Evolutionary conservation across 2,888 invertebrate genomes (phyloP).

Genomic region (Erebia ligea): DNA sequence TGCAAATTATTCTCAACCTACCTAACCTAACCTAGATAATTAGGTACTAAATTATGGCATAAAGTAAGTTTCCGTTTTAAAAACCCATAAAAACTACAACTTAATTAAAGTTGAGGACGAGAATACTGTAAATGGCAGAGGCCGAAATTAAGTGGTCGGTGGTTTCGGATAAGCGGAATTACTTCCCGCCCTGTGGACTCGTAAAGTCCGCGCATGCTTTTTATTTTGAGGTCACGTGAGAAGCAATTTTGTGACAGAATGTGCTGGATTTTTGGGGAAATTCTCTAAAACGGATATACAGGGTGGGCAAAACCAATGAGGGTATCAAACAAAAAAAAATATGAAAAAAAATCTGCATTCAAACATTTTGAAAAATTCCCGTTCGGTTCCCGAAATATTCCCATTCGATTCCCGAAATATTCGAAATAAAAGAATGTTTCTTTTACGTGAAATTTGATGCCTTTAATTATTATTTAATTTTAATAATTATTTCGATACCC

Average conservation of each 20-base stretch:
- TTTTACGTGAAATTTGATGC: no score
- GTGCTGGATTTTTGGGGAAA: neutral
- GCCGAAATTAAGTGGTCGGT: conserved; percentile 23
- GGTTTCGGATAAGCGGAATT: conserved; percentile 24
- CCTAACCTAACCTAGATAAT: no score
- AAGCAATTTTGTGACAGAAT: conserved; percentile 9
- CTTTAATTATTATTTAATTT: no score
- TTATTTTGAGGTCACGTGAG: conserved; percentile 19
- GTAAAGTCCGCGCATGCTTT: conserved; percentile 24
- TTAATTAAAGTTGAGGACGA: conserved; percentile 18
- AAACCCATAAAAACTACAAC: conserved; percentile 19
- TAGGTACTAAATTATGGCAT: neutral
- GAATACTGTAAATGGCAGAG: conserved; percentile 20
- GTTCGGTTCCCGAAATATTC: no score
- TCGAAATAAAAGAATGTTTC: no score
- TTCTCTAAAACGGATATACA: neutral
- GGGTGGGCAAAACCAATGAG: neutral
- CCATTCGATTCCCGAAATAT: no score
- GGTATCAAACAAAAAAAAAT: no score
- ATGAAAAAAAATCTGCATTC: no score
- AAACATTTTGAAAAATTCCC: no score
- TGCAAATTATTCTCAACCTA: no score
- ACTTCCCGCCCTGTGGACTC: conserved; percentile 21
- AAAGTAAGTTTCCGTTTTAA: neutral
- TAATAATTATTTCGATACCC: no score